A percentile compares a stretch with the other conserved stretches of the same genome.
phyloP scores from a whole-genome alignment of 2,113 vertebrate species.

The Phalacrocorax carbo region DNA sequence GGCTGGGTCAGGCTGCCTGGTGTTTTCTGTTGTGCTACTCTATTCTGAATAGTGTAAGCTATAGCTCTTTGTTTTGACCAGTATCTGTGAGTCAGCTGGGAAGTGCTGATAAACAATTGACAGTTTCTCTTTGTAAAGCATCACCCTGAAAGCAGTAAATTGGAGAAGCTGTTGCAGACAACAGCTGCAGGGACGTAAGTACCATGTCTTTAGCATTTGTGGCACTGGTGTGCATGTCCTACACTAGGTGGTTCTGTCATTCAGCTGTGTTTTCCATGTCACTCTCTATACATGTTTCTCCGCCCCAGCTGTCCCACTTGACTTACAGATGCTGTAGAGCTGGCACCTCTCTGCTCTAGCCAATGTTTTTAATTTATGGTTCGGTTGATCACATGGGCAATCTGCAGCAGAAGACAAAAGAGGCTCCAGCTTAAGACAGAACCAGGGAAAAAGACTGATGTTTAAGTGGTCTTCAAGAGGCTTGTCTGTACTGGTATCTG shows the following conservation, averaged over 20 bases:
- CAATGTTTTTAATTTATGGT: background rate
- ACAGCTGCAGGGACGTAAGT: background rate
- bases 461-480: background rate
- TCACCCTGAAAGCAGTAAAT: background rate
- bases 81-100: constrained; percentile 17
- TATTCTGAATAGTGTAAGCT: background rate
- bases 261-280: background rate
- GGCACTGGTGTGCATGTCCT: background rate
- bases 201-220: background rate
- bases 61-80: constrained; percentile 27
- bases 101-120: constrained; percentile 19
- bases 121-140: constrained; percentile 40
- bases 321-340: background rate
- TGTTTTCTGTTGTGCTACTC: background rate
- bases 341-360: background rate
- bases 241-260: background rate
- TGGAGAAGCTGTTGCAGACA: background rate
- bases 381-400: background rate
- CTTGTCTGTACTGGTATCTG: background rate
- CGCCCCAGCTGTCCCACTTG: background rate
- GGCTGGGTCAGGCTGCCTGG: background rate
- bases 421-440: background rate
- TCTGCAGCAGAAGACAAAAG: background rate
- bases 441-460: background rate
- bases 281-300: background rate